Base-by-base conservation (phyloP, 2,888 invertebrate species). In the Nomada flava region DNA sequence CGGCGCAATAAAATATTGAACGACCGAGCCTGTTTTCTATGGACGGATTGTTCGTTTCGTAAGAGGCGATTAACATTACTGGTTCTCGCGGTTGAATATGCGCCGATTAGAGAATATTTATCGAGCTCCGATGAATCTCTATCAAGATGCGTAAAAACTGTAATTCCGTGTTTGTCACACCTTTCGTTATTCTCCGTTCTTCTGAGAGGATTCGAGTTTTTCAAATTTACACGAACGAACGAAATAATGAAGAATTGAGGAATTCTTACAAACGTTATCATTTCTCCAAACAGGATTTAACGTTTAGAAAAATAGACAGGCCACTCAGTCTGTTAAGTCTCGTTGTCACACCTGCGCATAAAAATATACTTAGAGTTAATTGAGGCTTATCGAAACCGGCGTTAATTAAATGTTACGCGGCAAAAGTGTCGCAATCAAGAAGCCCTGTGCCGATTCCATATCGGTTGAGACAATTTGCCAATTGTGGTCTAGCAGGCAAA, bases 61-160 rank as follows among this genome's bases (percentile, higher is more conserved):
- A 63, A 72, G 59, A 76, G 11, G 11, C 60, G 57, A 77, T 82
- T 77, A 82, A n/a, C 78, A 64, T 71, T 75, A 53, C 55, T 59
- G 47, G 68, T 63, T 52, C 67, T 62, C 36, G 7, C n/a, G 23
- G 7, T 50, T 47, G 62, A 13, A 63, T 63, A 52, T 29, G 36
- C 36, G 36, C 36, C 55, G 53, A 60, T 74, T 52, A 44, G 42
- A 9, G 23, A 52, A 59, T 75, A 23, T 59, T 50, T 74, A 47
- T 47, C 50, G 50, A 18, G n/a, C 23, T 29, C 26, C 36, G 29
- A 23, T 70, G 36, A 15, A 55, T 50, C 20, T n/a, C 5, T n/a
- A 47, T 70, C 23, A 63, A 53, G 36, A 47, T 47, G n/a, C 29
- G 7, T 10, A 18, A 10, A 36, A 23, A 5, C 42, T 36, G 36